Evolutionary conservation across 2,888 invertebrate species (phyloP).

Genomic region (Sesamia inferens): DNA sequence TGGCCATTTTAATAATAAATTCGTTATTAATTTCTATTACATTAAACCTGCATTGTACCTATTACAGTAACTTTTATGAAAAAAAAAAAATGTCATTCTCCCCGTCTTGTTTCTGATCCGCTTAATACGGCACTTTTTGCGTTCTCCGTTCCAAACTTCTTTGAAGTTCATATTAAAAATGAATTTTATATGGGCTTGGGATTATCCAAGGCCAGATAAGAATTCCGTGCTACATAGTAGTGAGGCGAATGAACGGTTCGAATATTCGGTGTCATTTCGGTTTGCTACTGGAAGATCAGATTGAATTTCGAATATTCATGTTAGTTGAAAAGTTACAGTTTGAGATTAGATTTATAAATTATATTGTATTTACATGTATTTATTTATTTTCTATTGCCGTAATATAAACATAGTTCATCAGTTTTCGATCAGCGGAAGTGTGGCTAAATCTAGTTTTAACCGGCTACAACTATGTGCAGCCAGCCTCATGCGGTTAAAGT

Average conservation of each 20-base stretch:
- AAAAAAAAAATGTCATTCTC: conserved; percentile 26
- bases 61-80: conserved; percentile 18
- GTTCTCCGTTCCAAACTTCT: conserved; percentile 35
- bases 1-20: neutral
- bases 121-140: conserved; percentile 35
- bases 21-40: neutral
- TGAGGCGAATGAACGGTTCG: conserved; percentile 1
- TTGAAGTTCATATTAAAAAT: conserved; percentile 56
- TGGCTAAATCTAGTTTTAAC: no score
- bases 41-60: neutral
- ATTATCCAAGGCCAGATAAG: conserved; percentile 18
- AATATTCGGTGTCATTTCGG: conserved; percentile 21
- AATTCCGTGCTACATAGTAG: conserved; percentile 16
- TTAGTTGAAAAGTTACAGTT: conserved; percentile 1
- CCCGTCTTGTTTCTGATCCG: conserved; percentile 27
- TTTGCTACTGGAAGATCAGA: neutral
- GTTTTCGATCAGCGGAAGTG: no score
- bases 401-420: no score
- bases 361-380: no score
- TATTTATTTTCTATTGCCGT: no score
- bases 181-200: conserved; percentile 40
- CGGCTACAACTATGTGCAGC: no score
- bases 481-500: no score
- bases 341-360: no score
- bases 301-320: conserved; percentile 6